Conservation (phyloP, 92 coral and sea anemone genomes). For the Porites divaricata region DNA sequence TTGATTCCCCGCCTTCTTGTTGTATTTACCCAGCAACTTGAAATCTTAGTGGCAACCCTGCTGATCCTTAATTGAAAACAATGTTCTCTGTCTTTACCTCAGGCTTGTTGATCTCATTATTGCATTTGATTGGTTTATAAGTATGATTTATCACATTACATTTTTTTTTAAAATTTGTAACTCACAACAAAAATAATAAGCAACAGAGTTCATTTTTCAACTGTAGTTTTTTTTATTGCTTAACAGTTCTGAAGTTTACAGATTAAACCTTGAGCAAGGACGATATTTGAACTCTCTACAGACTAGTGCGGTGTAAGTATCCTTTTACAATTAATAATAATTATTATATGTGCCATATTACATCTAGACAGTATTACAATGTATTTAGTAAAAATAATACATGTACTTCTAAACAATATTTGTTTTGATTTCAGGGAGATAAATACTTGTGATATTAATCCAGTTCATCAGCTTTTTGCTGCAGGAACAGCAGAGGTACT, state of each 20-base stretch:
- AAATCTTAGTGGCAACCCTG: too few species aligned
- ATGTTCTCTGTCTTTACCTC: too few species aligned
- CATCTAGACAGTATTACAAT: background rate
- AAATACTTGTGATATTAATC: constrained; percentile 90
- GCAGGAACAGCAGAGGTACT: constrained; percentile 94
- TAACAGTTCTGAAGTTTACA: constrained; percentile 86
- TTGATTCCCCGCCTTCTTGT: too few species aligned
- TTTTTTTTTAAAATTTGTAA: background rate
- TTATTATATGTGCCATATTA: background rate
- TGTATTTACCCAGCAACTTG: too few species aligned
- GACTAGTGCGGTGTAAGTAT: constrained; percentile 89
- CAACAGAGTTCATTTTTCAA: background rate
- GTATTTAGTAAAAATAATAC: background rate
- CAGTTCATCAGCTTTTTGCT: constrained; percentile 92
- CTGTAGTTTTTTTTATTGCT: background rate
- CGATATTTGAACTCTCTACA: constrained; percentile 90
- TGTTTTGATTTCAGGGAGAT: constrained; percentile 66
- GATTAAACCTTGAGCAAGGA: constrained; percentile 98
- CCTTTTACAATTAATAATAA: too few species aligned
- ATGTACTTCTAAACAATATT: background rate
- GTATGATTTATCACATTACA: background rate
- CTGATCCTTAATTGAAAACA: too few species aligned
- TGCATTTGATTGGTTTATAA: too few species aligned
- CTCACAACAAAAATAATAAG: too few species aligned
- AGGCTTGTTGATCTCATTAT: too few species aligned